Evolutionary conservation across 2,888 invertebrate genomes (phyloP).

Genomic region (Epinotia bilunana): DNA sequence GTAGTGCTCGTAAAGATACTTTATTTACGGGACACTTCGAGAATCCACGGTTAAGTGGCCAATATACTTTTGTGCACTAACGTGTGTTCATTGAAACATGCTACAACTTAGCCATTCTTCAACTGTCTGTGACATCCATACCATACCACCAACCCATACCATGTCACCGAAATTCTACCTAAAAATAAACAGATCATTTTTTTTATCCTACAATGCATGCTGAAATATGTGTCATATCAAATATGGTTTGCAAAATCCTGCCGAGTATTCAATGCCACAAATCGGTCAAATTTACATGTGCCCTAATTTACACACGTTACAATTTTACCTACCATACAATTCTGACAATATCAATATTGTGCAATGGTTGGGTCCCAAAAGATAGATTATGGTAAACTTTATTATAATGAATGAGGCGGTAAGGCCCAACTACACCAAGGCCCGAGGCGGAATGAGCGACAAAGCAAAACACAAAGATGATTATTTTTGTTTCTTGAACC

Average conservation of each 20-base stretch:
- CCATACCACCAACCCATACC: no score
- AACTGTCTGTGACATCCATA: slow-evolving; percentile 10
- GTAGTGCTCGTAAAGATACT: slow-evolving; percentile 70
- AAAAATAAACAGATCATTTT: no score
- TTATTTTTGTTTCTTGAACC: neutral
- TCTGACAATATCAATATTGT: neutral
- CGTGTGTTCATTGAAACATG: slow-evolving; percentile 1
- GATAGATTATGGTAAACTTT: neutral
- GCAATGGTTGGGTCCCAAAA: neutral
- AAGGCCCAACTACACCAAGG: no score
- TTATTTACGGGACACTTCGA: slow-evolving; percentile 74
- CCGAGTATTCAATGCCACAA: neutral
- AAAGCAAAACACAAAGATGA: neutral
- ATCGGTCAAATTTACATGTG: neutral
- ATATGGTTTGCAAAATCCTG: neutral
- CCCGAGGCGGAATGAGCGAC: neutral
- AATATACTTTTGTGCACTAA: slow-evolving; percentile 56
- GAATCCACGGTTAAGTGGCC: slow-evolving; percentile 77
- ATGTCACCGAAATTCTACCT: no score
- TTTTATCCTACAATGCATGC: neutral
- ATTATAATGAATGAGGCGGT: no score
- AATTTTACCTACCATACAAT: neutral
- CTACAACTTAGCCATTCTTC: slow-evolving; percentile 19
- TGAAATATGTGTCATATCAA: neutral
- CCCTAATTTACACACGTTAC: neutral